phyloP scores from a whole-genome alignment of 2,113 vertebrate species.

The Gallinago undulata region DNA sequence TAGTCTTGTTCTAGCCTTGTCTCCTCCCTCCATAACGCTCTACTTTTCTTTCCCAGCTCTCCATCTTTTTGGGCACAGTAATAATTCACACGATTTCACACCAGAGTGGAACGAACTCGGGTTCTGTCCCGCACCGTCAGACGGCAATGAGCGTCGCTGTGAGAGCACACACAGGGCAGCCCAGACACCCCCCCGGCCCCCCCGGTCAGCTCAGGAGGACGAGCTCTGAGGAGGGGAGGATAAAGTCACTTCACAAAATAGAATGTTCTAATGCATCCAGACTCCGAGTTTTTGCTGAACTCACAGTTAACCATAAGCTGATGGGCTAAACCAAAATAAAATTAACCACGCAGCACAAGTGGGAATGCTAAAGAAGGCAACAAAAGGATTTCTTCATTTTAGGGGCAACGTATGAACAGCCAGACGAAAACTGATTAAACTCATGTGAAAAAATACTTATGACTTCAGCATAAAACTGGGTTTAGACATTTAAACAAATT shows the following conservation, averaged over 20 bases:
- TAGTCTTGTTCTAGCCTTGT: neutral
- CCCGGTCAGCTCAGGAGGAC: rapidly evolving
- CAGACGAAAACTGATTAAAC: neutral
- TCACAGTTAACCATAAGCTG: neutral
- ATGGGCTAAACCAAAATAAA: neutral
- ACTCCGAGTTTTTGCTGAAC: neutral
- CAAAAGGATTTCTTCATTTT: neutral
- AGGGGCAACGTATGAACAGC: neutral
- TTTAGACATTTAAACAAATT: neutral
- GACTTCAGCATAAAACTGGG: neutral
- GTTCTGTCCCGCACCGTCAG: neutral
- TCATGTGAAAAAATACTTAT: neutral
- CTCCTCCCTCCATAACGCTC: neutral
- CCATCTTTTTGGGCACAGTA: neutral
- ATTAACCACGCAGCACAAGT: rapidly evolving
- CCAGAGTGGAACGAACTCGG: neutral
- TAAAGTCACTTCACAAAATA: neutral
- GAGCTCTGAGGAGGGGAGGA: neutral
- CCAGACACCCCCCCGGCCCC: neutral
- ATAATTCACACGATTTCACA: neutral
- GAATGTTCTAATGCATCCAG: neutral
- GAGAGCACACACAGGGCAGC: neutral
- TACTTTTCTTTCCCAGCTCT: neutral
- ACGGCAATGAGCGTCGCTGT: too few species aligned
- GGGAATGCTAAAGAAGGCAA: neutral